Conservation (phyloP, 2,113 vertebrate genomes). For the Paedocypris sp. region DNA sequence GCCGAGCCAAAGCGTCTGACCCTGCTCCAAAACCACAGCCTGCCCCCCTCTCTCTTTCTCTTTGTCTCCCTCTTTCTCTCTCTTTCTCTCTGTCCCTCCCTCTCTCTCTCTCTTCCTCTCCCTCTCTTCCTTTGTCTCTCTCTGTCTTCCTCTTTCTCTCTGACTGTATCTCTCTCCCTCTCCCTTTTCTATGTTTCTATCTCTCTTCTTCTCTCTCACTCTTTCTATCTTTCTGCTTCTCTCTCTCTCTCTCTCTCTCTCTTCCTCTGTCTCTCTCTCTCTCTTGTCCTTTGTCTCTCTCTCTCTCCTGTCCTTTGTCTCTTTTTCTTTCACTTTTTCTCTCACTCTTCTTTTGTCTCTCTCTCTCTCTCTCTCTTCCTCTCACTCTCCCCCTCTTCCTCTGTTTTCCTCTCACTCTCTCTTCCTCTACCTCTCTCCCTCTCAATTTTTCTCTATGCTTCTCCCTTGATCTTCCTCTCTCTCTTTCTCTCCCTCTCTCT, state of each 20-base stretch:
- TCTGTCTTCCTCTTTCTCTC: constrained; percentile 36
- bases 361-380: too few relatives aligned
- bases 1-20: constrained; percentile 60
- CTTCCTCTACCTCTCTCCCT: too few relatives aligned
- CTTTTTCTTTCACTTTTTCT: constrained; percentile 24
- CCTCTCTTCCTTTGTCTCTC: constrained; percentile 26
- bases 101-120: too few relatives aligned
- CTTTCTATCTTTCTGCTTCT: constrained; percentile 36
- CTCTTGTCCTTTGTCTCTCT: too few relatives aligned
- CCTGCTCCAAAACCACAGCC: constrained; percentile 64
- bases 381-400: too few relatives aligned
- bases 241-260: too few relatives aligned
- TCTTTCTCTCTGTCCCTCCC: constrained; percentile 36
- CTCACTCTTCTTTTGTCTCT: constrained; percentile 36
- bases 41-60: constrained; percentile 19
- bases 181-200: too few relatives aligned
- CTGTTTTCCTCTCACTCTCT: too few relatives aligned
- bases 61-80: constrained; percentile 31
- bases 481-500: too few relatives aligned
- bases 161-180: too few relatives aligned
- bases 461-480: constrained; percentile 33
- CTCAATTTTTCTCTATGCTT: constrained; percentile 23
- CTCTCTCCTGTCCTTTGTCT: too few relatives aligned
- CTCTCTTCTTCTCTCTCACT: constrained; percentile 28
- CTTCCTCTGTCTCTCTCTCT: too few relatives aligned